Conservation (phyloP, 2,113 vertebrate species). For the Corydoras sp. region DNA sequence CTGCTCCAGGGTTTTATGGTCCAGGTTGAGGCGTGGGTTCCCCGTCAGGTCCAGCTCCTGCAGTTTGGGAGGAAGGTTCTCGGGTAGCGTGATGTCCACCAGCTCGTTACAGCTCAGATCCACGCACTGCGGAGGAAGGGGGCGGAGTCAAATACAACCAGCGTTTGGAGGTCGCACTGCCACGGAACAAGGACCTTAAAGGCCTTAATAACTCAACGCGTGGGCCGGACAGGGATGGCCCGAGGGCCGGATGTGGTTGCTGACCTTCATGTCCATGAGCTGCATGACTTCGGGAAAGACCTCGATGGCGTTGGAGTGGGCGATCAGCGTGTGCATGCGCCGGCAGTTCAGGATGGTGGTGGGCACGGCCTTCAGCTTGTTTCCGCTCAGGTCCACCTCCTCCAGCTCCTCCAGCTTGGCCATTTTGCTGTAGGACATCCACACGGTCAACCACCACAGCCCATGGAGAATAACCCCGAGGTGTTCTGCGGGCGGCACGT, state of each 20-base stretch:
- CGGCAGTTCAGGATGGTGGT: constrained; percentile 91
- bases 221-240: no score
- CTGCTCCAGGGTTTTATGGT: constrained; percentile 92
- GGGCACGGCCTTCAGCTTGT: constrained; percentile 93
- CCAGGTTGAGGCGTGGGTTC: constrained; percentile 85
- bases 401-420: constrained; percentile 95
- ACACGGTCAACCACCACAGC: not conserved
- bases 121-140: constrained; percentile 73
- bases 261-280: constrained; percentile 92
- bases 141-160: not conserved
- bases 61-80: constrained; percentile 90
- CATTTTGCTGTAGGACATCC: constrained; percentile 82
- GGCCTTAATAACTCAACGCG: no score
- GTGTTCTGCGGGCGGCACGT: not conserved
- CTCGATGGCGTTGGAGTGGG: constrained; percentile 93
- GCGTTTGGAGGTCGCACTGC: no score
- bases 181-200: no score
- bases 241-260: constrained; percentile 4
- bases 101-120: constrained; percentile 97
- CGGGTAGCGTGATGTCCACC: constrained; percentile 83
- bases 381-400: constrained; percentile 93
- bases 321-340: constrained; percentile 90
- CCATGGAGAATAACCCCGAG: not conserved
- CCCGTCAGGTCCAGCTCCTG: constrained; percentile 96
- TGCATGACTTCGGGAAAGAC: constrained; percentile 98